Base-by-base conservation (phyloP, 2,797 vertebrate genomes). In the Otolemur crassicaudatus region DNA sequence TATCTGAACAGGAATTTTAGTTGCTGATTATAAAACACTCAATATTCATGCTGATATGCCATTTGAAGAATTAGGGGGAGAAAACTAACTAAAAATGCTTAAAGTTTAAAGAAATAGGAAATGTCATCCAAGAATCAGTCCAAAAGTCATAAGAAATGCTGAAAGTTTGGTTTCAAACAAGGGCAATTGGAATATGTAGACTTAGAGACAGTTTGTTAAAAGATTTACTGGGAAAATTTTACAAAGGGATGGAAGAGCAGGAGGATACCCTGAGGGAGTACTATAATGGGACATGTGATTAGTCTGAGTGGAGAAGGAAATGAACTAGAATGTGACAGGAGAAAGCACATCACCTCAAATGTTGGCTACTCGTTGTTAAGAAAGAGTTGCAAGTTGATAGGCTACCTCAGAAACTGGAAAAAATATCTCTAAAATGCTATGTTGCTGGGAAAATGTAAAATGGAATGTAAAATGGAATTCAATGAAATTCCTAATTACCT, bases 71-170 rank as follows among this genome's bases (percentile, higher is more conserved):
- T 73, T 87, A 53, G n/a, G 3, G 23, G 37, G 17, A 67, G 77
- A 81, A 87, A 63, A 22, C n/a, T 87, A 79, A 34, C 17, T 85
- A 46, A 81, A 91, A 93, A 67, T 95, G 27, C 20, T 87, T 79
- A 5, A 72, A 79, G 49, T 94, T 86, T 83, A 87, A 91, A 53
- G 77, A 90, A 94, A 77, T 53, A 89, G 58, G 85, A 93, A 93
- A 73, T 13, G 0, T n/a, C 17, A 27, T 5, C 75, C 31, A 58
- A 29, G 14, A 82, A 77, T 43, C 25, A 56, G 17, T 89, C 43
- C 75, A 60, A 87, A 91, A 9, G 60, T 13, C 20, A 60, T 2
- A 11, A 31, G 60, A 79, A 94, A 91, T 56, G 29, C 81, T 87
- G 77, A 70, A 72, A 34, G 40, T n/a, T 65, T 79, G 43, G 23